These are phyloP conservation scores for Drosophila limbata DNA, from an alignment of 2,888 invertebrate genomes.

Conservation along the genomic window DNA sequence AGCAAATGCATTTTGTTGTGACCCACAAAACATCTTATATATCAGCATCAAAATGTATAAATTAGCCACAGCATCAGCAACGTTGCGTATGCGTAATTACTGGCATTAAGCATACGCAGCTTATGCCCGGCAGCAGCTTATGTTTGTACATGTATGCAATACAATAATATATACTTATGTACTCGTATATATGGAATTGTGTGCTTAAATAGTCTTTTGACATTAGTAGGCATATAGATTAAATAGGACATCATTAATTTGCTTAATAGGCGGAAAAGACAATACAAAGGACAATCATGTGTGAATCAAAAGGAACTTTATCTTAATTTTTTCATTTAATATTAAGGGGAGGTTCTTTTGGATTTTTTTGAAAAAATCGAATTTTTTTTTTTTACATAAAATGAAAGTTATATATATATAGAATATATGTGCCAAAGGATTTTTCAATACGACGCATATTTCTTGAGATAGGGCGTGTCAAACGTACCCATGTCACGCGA, in stretches of 20 bases:
- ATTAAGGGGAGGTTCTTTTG: too few species aligned
- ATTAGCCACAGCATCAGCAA: conserved; percentile 32
- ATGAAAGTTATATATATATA: too few species aligned
- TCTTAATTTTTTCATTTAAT: too few species aligned
- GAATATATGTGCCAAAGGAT: too few species aligned
- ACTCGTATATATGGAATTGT: conserved; percentile 1
- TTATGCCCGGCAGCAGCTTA: conserved; percentile 21
- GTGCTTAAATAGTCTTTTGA: not conserved
- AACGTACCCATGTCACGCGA: too few species aligned
- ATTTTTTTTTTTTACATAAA: too few species aligned
- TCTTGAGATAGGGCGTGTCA: too few species aligned
- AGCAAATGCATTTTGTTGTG: conserved; percentile 9
- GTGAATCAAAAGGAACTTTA: too few species aligned
- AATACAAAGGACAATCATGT: not conserved
- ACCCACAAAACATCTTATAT: conserved; percentile 37
- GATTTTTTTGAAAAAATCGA: too few species aligned
- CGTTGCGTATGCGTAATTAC: conserved; percentile 71
- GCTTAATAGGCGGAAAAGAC: not conserved
- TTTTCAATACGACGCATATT: too few species aligned
- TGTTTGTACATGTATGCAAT: not conserved
- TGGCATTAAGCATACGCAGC: conserved; percentile 64
- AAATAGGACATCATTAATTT: conserved; percentile 1
- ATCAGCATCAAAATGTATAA: conserved; percentile 46
- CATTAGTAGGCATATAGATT: not conserved
- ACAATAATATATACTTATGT: not conserved